Base-by-base conservation (phyloP, 2,888 invertebrate species). In the Chymomyza procnemis region DNA sequence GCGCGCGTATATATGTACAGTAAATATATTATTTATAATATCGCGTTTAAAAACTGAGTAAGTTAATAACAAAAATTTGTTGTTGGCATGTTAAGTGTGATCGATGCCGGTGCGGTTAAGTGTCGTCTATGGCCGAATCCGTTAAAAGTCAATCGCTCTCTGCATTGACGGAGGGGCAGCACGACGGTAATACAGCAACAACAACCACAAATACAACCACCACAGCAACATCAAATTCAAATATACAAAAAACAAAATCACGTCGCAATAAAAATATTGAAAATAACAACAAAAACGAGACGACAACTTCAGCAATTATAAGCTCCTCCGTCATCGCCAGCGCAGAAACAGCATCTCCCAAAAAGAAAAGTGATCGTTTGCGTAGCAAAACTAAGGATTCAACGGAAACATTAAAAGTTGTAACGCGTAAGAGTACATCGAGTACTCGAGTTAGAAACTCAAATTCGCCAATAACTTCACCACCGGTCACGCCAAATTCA, bases 61-160 rank as follows among this genome's bases (percentile, higher is more conserved):
- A 41, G 34, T 41, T 2, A 41, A 41, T 41, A 64, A 70, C 65
- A 78, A 76, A 81, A 71, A 68, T 71, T 77, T 76, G 77, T 76
- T 72, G 81, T 76, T 90, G 91, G 91, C 89, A 91, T 91, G 91
- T 90, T 91, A 87, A 89, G 90, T 89, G 90, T 88, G 88, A 89
- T 89, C 81, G 88, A 88, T 87, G 83, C 85, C 93, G 93, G 93
- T 94, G 93, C 93, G 93, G 92, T 93, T 93, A 94, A 95, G 95
- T 94, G 94, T 94, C 94, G 95, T 95, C 95, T 96, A 96, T 96
- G 96, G 96, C 95, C 95, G 95, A 95, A 94, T 95, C 95, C 95
- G 95, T 94, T 94, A 94, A 93, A 93, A 93, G 93, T 93, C 93
- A 94, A 93, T 93, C 93, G 93, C 93, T 93, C 93, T 93, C 94